Base-by-base conservation (phyloP, 92 coral and sea anemone species). In the Zoanthus solanderi region DNA sequence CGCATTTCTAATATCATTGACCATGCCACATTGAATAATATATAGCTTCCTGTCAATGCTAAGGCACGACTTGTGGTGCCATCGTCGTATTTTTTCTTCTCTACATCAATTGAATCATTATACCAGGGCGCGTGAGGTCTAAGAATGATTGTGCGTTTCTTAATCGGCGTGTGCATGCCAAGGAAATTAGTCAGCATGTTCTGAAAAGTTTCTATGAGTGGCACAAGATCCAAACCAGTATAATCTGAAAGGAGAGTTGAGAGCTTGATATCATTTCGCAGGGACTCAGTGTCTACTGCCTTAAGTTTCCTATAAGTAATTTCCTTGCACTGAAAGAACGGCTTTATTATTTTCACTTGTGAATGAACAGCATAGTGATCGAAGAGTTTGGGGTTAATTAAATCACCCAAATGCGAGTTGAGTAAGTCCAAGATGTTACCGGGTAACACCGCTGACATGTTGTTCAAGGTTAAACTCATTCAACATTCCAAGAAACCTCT, bases 111-210 rank as follows among this genome's bases (percentile, higher is more conserved):
- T 54, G 80, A 60, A 1, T 74, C 88, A 47, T 85, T 72, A 71
- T 71, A 87, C 85, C 90, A 48, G 90, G 90, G 90, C 12, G 85
- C 90, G 9, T 87, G 84, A 23, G 23, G 90, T 77, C 84, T 87
- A 61, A 76, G 77, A 60, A 37, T 85, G 23, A 85, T 85, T 85
- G 57, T 75, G 23, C 82, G 88, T 53, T 85, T 85, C 54, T 85
- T 84, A 84, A 23, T 72, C 71, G 80, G 88, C 52, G 88, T 72
- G 15, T 72, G 78, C 72, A 29, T 84, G 46, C 73, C 80, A 15
- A 84, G 68, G 71, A 84, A 81, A 73, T 50, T 44, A 29, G 79
- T 84, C 78, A 84, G 47, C 29, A 50, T 84, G 12, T 53, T 84
- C 78, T 84, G 79, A 84, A 84, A 71, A 2, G 3, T 84, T 58